Evolutionary conservation across 92 coral and sea anemone species (phyloP), one percentile per base, ranked within the genome.

Genomic region (Phenganax marumi): DNA sequence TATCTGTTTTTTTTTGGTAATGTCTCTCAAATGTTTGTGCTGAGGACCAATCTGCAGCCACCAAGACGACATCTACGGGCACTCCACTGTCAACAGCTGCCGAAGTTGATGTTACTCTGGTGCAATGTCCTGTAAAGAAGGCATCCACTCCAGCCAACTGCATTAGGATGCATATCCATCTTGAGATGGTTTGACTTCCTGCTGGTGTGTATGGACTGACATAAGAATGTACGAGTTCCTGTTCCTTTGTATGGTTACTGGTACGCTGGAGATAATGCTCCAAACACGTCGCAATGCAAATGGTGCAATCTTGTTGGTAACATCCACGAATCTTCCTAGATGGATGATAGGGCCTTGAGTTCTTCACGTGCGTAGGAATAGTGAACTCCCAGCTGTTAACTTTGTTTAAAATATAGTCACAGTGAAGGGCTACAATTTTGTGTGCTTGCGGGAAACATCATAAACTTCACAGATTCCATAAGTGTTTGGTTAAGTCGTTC

Each of bases 11-110:
- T 25, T 14, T 55, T 21, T 76, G 69, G 24, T 68, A 81, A 64
- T 68, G 76, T 71, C 55, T 66, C 68, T 81, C 68, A 68, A 81
- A 81, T 13, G 86, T 75, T 70, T 66, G 24, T 54, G 86, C 88
- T 6, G 87, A 81, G n/a, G 90, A 81, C 91, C 93, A 87, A 57
- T 87, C 87, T 8, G 83, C 93, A n/a, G 85, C 89, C 80, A 68
- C 64, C 68, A 84, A 75, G 22, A 90, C 75, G 18, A 65, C 71
- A 14, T 85, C 90, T 68, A 87, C 12, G 3, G 87, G 88, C 21
- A 87, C 72, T 12, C 88, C 87, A 47, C 52, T 77, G n/a, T 68
- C 63, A 1, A 81, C 83, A 7, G 90, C 90, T 57, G 72, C 87
- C 10, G 93, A 86, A 1, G 90, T 86, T 10, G 91, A 83, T 21